Conservation (phyloP, 2,113 vertebrate species). For the Corythornis madagascariensis region DNA sequence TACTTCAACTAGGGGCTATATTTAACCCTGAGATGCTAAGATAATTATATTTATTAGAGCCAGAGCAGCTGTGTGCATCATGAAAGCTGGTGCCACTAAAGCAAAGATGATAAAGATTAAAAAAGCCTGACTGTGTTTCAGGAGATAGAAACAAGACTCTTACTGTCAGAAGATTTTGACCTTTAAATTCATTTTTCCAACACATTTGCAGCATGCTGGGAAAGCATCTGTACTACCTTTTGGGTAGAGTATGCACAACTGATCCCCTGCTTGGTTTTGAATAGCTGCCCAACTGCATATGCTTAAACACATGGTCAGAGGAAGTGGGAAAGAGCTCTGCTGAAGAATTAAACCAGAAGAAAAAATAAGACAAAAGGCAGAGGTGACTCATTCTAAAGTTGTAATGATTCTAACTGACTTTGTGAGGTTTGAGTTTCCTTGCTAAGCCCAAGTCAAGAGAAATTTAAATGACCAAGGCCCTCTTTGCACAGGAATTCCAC, state of each 20-base stretch:
- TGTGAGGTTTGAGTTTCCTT: background rate
- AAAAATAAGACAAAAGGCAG: background rate
- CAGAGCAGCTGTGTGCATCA: background rate
- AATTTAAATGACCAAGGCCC: background rate
- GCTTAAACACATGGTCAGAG: slow-evolving; percentile 41
- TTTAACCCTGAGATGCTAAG: background rate
- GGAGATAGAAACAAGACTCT: background rate
- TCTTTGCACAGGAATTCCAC: background rate
- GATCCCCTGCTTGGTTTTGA: slow-evolving; percentile 24
- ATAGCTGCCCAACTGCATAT: slow-evolving; percentile 21
- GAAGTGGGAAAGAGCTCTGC: background rate
- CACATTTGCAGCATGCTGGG: slow-evolving; percentile 15
- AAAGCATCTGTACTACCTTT: slow-evolving; percentile 48
- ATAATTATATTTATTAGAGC: background rate
- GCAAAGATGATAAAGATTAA: background rate
- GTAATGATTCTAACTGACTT: background rate
- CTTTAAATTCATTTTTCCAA: slow-evolving; percentile 12
- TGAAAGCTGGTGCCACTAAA: background rate
- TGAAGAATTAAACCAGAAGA: background rate
- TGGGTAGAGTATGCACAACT: background rate
- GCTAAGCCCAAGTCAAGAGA: background rate
- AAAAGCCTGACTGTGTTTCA: background rate
- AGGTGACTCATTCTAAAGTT: background rate
- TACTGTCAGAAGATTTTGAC: background rate
- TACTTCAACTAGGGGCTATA: background rate